Base-by-base conservation (phyloP, 2,113 vertebrate species). In the Triplophysa rosa region DNA sequence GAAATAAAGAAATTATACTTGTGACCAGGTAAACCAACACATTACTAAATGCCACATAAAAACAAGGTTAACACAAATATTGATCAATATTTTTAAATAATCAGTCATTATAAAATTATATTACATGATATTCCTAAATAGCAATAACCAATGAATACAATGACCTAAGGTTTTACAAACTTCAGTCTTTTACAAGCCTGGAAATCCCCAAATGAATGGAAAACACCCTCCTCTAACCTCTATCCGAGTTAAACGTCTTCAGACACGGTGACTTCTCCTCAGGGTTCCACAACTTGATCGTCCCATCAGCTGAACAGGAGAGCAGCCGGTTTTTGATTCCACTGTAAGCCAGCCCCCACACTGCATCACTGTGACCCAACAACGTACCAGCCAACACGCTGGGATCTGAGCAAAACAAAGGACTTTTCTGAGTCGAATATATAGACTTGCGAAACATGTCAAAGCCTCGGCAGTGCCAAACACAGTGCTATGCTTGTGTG, bases 281-380 rank as follows among this genome's bases (percentile, higher is more conserved):
- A 59, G 98, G 96, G 89, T 94, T 96, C 98, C 97, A 99, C 84
- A 99, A 94, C 80, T 97, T 95, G 87, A 98, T 90, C 74, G 95
- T 99, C 88, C 98, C 98, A 81, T 99, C 98, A 79, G 96, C 96
- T 63, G 98, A 98, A 88, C 96, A 99, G 86, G 98, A 99, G 24
- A 99, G 93, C 88, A 99, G 95, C 8, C 95, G 94, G 91, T 95
- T 96, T 91, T 98, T 98, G 90, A 97, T 94, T 83, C 95, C 94
- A 24, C 97, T 98, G 89, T 97, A 98, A 42, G 97, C 93, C 89
- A 99, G 91, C 86, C 95, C 94, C 97, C 98, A 99, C 87, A 99
- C 95, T 17, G 96, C 96, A 86, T 99, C 96, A 56, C 93, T 93
- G 89, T 99, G 98, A 59, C 93, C 96, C 87, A 90, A 59, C 93